These are phyloP conservation scores for Troides aeacus DNA, from an alignment of 2,888 invertebrate species.

Conservation along the genomic window DNA sequence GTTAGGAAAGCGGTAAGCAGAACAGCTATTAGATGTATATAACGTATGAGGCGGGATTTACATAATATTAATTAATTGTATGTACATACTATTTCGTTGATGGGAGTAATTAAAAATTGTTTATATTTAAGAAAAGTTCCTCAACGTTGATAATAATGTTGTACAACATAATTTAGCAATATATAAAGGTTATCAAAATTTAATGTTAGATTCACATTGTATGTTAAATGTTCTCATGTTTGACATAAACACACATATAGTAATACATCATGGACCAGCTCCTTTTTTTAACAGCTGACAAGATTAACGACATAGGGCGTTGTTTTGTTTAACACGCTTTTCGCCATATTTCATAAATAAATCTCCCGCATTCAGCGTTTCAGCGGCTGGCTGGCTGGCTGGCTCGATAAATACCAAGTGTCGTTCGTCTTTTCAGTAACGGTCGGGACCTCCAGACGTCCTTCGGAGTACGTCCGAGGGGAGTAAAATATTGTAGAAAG, in stretches of 20 bases:
- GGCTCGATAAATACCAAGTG: slow-evolving; percentile 52
- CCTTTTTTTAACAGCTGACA: slow-evolving; percentile 31
- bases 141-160: not conserved
- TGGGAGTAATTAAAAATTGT: not conserved
- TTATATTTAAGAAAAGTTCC: not conserved
- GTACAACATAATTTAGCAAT: too few relatives aligned
- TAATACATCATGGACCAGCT: slow-evolving; percentile 32
- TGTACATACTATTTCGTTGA: too few relatives aligned
- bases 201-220: not conserved
- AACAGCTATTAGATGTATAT: not conserved
- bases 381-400: slow-evolving; percentile 46
- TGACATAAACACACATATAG: not conserved
- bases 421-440: slow-evolving; percentile 54
- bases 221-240: not conserved
- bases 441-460: slow-evolving; percentile 61
- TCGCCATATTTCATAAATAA: slow-evolving; percentile 46
- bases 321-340: slow-evolving; percentile 23
- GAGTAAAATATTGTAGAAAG: slow-evolving; percentile 30
- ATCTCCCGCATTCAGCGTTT: slow-evolving; percentile 48
- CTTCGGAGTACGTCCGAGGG: slow-evolving; percentile 48
- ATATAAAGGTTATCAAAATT: too few relatives aligned
- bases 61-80: too few relatives aligned
- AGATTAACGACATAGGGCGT: slow-evolving; percentile 21
- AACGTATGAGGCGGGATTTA: not conserved
- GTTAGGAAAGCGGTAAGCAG: too few relatives aligned